These are phyloP conservation scores for Archips xylosteana DNA, from an alignment of 2,888 invertebrate genomes.

Conservation along the genomic window DNA sequence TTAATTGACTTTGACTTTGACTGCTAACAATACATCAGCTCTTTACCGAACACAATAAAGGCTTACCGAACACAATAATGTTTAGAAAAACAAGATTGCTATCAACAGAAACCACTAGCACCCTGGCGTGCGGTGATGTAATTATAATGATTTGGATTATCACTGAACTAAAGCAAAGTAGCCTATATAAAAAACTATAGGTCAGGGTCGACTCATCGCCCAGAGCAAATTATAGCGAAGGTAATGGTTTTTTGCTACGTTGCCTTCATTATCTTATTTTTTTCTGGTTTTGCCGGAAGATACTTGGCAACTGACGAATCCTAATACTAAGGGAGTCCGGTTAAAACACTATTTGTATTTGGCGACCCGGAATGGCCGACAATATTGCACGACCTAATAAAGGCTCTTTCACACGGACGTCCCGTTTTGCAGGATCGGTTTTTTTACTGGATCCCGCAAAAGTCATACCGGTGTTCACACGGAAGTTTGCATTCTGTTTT, in stretches of 20 bases:
- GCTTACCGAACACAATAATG: neutral
- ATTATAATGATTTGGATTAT: conserved; percentile 6
- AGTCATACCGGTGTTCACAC: too few species aligned
- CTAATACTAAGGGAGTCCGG: too few species aligned
- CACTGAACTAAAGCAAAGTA: conserved; percentile 3
- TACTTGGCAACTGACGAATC: neutral
- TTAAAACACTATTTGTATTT: too few species aligned
- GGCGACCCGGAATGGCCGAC: too few species aligned
- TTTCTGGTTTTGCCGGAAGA: conserved; percentile 8
- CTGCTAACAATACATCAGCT: too few species aligned
- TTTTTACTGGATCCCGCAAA: too few species aligned
- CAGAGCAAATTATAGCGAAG: conserved; percentile 19
- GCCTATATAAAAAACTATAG: conserved; percentile 26
- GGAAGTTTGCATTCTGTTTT: too few species aligned
- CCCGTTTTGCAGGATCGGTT: too few species aligned
- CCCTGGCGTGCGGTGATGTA: conserved; percentile 30
- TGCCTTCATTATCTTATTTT: conserved; percentile 26
- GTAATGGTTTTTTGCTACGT: conserved; percentile 17
- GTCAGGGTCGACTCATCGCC: conserved; percentile 35
- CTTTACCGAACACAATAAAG: neutral
- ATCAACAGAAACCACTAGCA: neutral
- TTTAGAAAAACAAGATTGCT: neutral
- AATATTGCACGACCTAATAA: too few species aligned
- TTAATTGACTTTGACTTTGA: too few species aligned
- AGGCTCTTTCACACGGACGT: too few species aligned